Evolutionary conservation across 2,113 vertebrate species (phyloP).

Genomic region (Hemiprocne comata): DNA sequence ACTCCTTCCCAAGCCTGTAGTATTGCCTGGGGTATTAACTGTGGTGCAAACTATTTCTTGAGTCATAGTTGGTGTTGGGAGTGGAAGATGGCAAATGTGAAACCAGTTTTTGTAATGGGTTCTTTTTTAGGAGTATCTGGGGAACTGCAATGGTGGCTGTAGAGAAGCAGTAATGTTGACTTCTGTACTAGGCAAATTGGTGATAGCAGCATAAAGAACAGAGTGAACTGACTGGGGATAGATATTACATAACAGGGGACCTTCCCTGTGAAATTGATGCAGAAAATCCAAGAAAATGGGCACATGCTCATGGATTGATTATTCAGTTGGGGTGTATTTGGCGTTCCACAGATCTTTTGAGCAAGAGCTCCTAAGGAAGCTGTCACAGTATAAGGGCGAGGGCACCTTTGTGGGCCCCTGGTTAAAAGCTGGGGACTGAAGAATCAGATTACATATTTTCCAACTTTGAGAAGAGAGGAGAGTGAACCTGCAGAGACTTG

Average conservation of each 20-base stretch:
- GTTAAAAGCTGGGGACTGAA: background rate
- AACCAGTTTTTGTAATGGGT: background rate
- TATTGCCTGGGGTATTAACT: background rate
- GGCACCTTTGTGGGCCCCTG: background rate
- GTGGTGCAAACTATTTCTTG: background rate
- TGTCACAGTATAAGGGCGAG: rapidly evolving
- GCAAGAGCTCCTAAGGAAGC: background rate
- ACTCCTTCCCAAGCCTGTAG: too few relatives aligned
- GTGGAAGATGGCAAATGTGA: background rate
- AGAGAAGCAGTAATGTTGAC: background rate
- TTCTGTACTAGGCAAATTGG: background rate
- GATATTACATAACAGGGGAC: background rate
- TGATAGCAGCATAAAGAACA: background rate
- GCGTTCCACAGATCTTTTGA: background rate
- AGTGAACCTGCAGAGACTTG: background rate
- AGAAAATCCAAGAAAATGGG: background rate
- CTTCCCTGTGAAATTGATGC: background rate
- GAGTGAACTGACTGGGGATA: background rate
- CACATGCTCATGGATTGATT: background rate
- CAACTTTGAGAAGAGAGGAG: background rate
- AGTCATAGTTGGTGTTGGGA: background rate
- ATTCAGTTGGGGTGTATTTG: background rate
- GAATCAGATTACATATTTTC: background rate
- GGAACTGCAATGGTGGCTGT: background rate
- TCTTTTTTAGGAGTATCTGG: background rate